Evolutionary conservation across 1,140 invertebrate species (phyloP), one percentile per base, ranked within the genome.

Genomic region (Heliconius himera): DNA sequence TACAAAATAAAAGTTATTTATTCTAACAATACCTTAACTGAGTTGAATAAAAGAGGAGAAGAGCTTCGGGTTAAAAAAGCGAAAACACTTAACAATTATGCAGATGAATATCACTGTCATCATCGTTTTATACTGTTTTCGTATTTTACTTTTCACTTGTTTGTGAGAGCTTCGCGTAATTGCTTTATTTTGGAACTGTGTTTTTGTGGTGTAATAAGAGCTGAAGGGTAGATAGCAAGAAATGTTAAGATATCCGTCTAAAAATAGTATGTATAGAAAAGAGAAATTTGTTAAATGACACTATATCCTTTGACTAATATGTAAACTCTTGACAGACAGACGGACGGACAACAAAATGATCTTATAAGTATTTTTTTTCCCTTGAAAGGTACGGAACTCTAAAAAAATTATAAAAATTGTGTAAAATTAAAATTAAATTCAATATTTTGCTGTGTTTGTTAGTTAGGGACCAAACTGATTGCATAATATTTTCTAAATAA

Each of bases 11-110:
- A 29, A 16, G 3, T 11, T 66, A 66, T 66, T 66, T 26, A 66
- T 66, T 66, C 22, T 66, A 26, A 66, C 60, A 66, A 66, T 66
- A 26, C 60, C 60, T 66, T 66, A 66, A 66, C 60, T 29, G 22
- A 29, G 22, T 1, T 66, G 60, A 66, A 66, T 66, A 66, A 66
- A 66, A 29, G 54, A 60, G 60, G 26, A 29, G 54, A 60, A 26
- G 26, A 66, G 3, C 60, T 66, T 66, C 2, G 60, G 22, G 60
- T 66, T 66, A 66, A 66, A 66, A 66, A 66, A 66, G 60, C 60
- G 60, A 66, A 66, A 16, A 66, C 60, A 66, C 60, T 66, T 29
- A 66, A 66, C 60, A 66, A 66, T 66, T 66, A 66, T 66, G 60
- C 26, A 66, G 60, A 66, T 66, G 60, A 66, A 29, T 66, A 66